These are phyloP conservation scores for Hermatobates lingyangjiaoensis DNA, from an alignment of 1,140 invertebrate species.

Conservation along the genomic window DNA sequence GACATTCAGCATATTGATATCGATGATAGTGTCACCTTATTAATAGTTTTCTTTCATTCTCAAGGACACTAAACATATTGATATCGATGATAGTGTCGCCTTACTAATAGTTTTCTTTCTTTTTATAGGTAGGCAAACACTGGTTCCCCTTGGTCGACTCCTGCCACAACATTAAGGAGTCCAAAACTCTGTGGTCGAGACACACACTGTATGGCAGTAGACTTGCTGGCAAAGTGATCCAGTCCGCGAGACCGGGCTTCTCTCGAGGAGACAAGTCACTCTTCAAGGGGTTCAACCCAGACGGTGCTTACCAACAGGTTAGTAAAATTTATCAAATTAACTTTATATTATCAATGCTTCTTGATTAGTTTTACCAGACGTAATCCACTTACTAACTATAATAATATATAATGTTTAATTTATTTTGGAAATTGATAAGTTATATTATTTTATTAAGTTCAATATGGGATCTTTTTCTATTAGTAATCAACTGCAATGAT, in stretches of 20 bases:
- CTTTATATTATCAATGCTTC: neutral
- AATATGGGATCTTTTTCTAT: too few species aligned
- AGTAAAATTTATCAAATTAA: too few species aligned
- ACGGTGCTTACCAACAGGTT: constrained; percentile 12
- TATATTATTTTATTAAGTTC: too few species aligned
- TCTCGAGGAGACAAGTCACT: constrained; percentile 9
- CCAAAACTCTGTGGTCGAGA: constrained; percentile 2
- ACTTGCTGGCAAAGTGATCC: constrained; percentile 8
- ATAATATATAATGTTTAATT: too few species aligned
- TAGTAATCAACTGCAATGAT: too few species aligned
- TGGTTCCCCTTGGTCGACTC: constrained; percentile 6
- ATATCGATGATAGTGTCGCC: too few species aligned
- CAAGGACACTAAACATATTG: too few species aligned
- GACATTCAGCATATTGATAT: too few species aligned
- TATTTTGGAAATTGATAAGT: too few species aligned
- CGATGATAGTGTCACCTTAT: too few species aligned
- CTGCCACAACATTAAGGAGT: constrained; percentile 8
- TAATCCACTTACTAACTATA: too few species aligned
- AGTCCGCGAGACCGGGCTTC: constrained; percentile 10
- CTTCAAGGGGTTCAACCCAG: constrained; percentile 14
- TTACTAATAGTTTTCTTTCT: neutral
- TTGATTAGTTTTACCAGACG: neutral
- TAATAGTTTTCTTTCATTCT: too few species aligned
- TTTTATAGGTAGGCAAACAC: neutral
- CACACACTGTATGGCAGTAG: constrained; percentile 7